A percentile compares a stretch with the other conserved stretches of the same genome.
Conservation (phyloP, 1,140 invertebrate genomes). For the Hyles vespertilio region DNA sequence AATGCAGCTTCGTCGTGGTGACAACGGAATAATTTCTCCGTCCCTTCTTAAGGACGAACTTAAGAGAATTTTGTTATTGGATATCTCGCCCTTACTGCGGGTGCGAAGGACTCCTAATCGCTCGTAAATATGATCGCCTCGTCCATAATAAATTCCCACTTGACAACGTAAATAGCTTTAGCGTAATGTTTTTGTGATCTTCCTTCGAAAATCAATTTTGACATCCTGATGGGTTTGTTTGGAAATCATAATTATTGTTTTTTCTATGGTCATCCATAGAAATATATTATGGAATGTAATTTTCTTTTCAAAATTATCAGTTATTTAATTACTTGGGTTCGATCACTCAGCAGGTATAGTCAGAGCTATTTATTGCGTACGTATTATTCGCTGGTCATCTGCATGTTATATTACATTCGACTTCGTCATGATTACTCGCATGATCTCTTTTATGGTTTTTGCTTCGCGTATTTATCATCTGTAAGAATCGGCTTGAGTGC, state of each 20-base stretch:
- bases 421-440: too few species aligned
- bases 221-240: conserved; percentile 16
- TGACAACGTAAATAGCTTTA: conserved; percentile 38
- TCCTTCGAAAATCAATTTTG: conserved; percentile 12
- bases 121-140: conserved; percentile 42
- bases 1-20: conserved; percentile 42
- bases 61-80: conserved; percentile 51
- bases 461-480: too few species aligned
- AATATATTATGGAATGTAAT: too few species aligned
- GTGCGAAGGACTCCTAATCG: conserved; percentile 41
- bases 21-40: conserved; percentile 51
- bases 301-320: too few species aligned
- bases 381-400: too few species aligned
- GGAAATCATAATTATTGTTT: conserved; percentile 8
- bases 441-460: too few species aligned
- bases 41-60: conserved; percentile 40
- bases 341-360: too few species aligned
- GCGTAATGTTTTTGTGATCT: conserved; percentile 23
- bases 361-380: too few species aligned
- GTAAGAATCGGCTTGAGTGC: too few species aligned
- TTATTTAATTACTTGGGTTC: too few species aligned
- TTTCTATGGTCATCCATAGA: neutral
- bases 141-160: conserved; percentile 48
- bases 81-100: conserved; percentile 44
- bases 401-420: too few species aligned